These are phyloP conservation scores for Cantharis nigra DNA, from an alignment of 2,888 invertebrate genomes.

Conservation along the genomic window DNA sequence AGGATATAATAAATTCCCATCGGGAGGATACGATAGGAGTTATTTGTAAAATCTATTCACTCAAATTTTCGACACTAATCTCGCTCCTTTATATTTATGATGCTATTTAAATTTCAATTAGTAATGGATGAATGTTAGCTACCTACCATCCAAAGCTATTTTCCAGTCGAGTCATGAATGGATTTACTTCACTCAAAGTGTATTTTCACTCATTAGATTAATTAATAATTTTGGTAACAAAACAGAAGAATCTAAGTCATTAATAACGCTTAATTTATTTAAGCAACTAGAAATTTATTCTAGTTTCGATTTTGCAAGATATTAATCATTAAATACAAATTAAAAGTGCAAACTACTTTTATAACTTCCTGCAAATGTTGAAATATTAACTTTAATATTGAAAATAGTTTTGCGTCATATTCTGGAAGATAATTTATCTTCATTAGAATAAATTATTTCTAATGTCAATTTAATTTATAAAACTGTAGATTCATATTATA, in stretches of 20 bases:
- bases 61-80: slow-evolving; percentile 17
- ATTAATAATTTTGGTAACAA: not conserved
- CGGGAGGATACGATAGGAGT: not conserved
- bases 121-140: slow-evolving; percentile 8
- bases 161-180: not conserved
- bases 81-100: slow-evolving; percentile 14
- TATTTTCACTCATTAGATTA: not conserved
- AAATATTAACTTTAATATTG: not conserved
- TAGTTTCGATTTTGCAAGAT: not conserved
- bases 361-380: not conserved
- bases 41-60: slow-evolving; percentile 10
- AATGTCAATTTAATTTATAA: not conserved
- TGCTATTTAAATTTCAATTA: slow-evolving; percentile 14
- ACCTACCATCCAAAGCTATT: not conserved
- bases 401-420: not conserved
- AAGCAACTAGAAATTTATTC: not conserved
- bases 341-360: not conserved
- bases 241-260: not conserved
- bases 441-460: not conserved
- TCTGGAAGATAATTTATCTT: not conserved
- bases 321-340: not conserved
- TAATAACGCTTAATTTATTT: not conserved
- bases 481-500: not conserved
- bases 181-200: not conserved
- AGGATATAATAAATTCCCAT: slow-evolving; percentile 11